Evolutionary conservation across 2,797 vertebrate species (phyloP), one percentile per base, ranked within the genome.

Genomic region (Sebastes reedi): DNA sequence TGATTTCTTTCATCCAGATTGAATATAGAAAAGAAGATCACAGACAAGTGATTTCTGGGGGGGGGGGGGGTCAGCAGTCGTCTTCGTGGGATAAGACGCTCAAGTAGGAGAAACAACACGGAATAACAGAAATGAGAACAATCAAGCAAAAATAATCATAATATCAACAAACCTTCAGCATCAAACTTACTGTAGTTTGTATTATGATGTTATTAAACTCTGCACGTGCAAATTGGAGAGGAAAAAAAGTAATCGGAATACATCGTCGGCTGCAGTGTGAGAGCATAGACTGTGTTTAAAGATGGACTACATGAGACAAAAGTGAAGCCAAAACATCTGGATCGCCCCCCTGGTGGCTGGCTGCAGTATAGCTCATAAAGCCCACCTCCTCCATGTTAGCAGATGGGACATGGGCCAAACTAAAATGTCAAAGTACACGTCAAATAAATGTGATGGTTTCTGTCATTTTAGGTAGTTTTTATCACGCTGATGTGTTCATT

Each of bases 161-260:
- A 71, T 24, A 69, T 39, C 25, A 69, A 64, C 75, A 84, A 75
- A 81, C 60, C 61, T 62, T 72, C 80, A 62, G 77, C 27, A 3
- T 60, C 68, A 75, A 60, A 79, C 67, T 46, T 10, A 5, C 34
- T 70, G 60, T 24, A 9, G 65, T 50, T 67, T 65, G 77, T 18
- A 34, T 54, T 80, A 34, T 29, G 67, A 55, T 58, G 67, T 54
- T 36, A 46, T 69, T 84, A n/a, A 86, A 83, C 80, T 82, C 83
- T 74, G 69, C 77, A 81, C 39, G 70, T 81, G 82, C 82, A 86
- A 76, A 62, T 67, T 75, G 30, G 60, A 60, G 59, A 58, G 11
- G 24, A 46, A 32, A 20, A 46, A 65, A 42, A 42, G 10, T 55
- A 70, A 61, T 54, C 42, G 1, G 30, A 72, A 69, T 32, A 69